Conservation (phyloP, 2,113 vertebrate genomes). For the Chascanopsetta lugubris region DNA sequence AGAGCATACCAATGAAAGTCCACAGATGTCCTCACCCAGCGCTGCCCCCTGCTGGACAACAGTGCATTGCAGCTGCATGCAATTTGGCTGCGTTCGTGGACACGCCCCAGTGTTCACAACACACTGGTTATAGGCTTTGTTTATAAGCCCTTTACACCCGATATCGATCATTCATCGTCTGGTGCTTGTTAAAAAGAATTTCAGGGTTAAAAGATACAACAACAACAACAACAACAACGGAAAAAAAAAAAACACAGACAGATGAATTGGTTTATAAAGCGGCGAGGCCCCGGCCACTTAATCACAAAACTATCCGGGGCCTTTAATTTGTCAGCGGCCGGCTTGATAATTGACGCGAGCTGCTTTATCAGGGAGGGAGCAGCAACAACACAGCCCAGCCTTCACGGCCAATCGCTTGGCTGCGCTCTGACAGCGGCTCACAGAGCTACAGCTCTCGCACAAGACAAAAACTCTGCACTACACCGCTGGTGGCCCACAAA, state of each 20-base stretch:
- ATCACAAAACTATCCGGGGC: conserved; percentile 8
- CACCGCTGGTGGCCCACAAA: conserved; percentile 72
- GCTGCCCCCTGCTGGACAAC: not conserved
- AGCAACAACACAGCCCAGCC: conserved; percentile 38
- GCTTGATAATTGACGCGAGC: conserved; percentile 44
- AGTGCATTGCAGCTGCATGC: not conserved
- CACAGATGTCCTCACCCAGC: not conserved
- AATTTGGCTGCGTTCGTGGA: conserved; percentile 17
- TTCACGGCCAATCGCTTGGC: conserved; percentile 41
- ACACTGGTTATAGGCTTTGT: conserved; percentile 30
- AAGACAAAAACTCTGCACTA: conserved; percentile 52
- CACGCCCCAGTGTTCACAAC: conserved; percentile 8
- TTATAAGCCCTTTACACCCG: conserved; percentile 13
- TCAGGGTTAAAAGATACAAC: not conserved
- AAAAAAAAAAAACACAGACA: conserved; percentile 22
- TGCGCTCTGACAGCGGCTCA: conserved; percentile 67
- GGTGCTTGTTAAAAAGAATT: conserved; percentile 22
- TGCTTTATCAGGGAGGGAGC: conserved; percentile 33
- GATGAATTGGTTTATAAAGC: conserved; percentile 14
- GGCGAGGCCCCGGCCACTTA: conserved; percentile 19
- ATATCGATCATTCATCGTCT: conserved; percentile 36
- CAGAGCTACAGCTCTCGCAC: conserved; percentile 52
- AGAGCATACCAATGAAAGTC: no score
- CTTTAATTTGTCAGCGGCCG: conserved; percentile 54
- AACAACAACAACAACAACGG: no score